Evolutionary conservation across 2,888 invertebrate genomes (phyloP), one percentile per base, ranked within the genome.

Genomic region (Argyresthia albistria): DNA sequence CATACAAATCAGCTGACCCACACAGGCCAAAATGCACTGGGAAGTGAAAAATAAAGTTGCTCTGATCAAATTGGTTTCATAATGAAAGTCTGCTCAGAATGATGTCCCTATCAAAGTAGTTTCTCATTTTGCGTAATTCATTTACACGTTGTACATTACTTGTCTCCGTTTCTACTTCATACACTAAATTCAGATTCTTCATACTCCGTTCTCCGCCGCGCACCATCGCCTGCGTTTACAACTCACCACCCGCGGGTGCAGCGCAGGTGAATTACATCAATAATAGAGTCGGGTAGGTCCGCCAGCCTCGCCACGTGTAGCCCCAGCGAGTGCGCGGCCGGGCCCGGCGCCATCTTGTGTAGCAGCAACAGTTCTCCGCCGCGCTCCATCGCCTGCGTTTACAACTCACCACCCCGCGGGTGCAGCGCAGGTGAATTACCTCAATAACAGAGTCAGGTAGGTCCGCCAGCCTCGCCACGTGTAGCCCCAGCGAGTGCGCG

Each of bases 221-320:
- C 0, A 95, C 93, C 0, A 93, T 84, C 0, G 97, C 97, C 7
- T 95, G 93, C 15, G 98, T 97, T 76, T 98, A 97, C 14, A 91
- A 83, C 98, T 98, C 53, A 90, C 90, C 53, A 91, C 89, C 0
- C 93, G 0, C 90, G 89, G 0, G 45, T 94, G 89, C 1, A 90
- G 83, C 52, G 94, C 91, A 0, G 93, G 91, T 25, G n/a, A n/a
- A n/a, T n/a, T 53, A 93, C 94, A 88, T 93, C 80, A 51, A 98
- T 90, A 16, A 97, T 93, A 61, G 93, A 89, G 43, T 90, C 84
- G 0, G 98, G 97, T 63, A 99, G 93, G 59, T 93, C 92, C 0
- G 95, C 97, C 74, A 98, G 86, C 69, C 92, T 92, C 0, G 98
- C 98, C 10, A 98, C 96, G 70, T 98, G 96, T 58, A 99, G 93